A percentile compares a stretch with the other conserved stretches of the same genome.
phyloP scores from a whole-genome alignment of 2,888 invertebrate genomes.

The Hypsopygia costalis region DNA sequence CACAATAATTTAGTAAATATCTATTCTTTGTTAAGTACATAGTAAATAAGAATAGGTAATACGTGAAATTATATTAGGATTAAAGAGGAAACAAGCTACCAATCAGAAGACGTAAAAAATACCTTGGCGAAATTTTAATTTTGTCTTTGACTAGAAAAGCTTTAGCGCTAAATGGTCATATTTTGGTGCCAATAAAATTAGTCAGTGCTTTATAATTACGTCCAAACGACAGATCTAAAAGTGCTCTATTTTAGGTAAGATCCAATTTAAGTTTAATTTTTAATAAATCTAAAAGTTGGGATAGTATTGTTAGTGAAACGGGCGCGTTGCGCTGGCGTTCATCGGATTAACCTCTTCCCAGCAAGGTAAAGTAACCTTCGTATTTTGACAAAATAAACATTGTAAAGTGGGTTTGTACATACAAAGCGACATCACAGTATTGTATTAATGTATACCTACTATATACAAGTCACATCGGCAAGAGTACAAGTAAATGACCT shows the following conservation, averaged over 20 bases:
- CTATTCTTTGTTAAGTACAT: conserved; percentile 18
- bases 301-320: conserved; percentile 11
- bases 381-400: conserved; percentile 13
- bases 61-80: conserved; percentile 1
- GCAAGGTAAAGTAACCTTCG: no score
- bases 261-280: conserved; percentile 5
- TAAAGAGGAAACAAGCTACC: neutral
- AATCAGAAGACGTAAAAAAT: neutral
- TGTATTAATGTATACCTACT: conserved; percentile 8
- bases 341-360: no score
- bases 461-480: neutral
- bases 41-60: neutral
- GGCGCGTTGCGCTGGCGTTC: neutral
- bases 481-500: neutral
- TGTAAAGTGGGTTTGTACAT: conserved; percentile 10
- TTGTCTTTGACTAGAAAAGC: conserved; percentile 3
- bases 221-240: conserved; percentile 14
- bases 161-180: neutral
- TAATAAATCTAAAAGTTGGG: conserved; percentile 19
- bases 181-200: conserved; percentile 12
- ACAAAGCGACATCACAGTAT: conserved; percentile 26
- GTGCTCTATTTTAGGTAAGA: conserved; percentile 16
- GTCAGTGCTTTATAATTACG: conserved; percentile 10
- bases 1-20: conserved; percentile 61
- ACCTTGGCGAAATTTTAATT: neutral